Base-by-base conservation (phyloP, 1,140 invertebrate species). In the Pseudomyrmex dendroicus region DNA sequence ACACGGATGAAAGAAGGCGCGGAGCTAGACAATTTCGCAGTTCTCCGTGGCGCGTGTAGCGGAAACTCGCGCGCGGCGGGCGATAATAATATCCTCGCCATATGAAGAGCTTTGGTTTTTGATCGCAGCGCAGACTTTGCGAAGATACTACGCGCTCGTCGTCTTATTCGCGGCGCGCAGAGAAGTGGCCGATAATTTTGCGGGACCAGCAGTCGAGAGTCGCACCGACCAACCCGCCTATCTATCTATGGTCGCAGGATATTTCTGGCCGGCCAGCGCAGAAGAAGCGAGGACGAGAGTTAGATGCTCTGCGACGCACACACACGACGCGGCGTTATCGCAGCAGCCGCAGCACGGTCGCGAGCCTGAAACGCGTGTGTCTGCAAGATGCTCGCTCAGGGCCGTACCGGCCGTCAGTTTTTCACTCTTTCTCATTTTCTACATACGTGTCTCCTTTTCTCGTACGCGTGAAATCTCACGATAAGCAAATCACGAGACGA, bases 121-220 rank as follows among this genome's bases (percentile, higher is more conserved):
- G 72, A 74, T 74, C 72, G 22, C 35, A 15, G 52, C 54, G 68
- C 52, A 25, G 74, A 56, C 63, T 56, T 77, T 56, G 50, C 5
- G 35, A 54, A 56, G 74, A 25, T 57, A 77, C 35, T n/a, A 44
- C 59, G 73, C 63, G 74, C 74, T 57, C 15, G 62, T 68, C 74
- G 74, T 68, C 35, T 78, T 35, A 35, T 35, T 68, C 52, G 54
- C 64, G 52, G 66, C 73, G 66, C 56, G 66, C 64, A 50, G 80
- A 78, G 73, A 83, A 83, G 74, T 67, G 82, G 63, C 63, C 82
- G 85, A 86, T 86, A 86, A 86, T 86, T 84, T 76, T 17, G 83
- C 83, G 70, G 82, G 84, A 84, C 48, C 76, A 64, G 54, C 76
- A 54, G 76, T 59, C 56, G 74, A 78, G 74, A 78, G 83, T 82